Conservation (phyloP, 2,888 invertebrate genomes). For the Diarsia brunnea region DNA sequence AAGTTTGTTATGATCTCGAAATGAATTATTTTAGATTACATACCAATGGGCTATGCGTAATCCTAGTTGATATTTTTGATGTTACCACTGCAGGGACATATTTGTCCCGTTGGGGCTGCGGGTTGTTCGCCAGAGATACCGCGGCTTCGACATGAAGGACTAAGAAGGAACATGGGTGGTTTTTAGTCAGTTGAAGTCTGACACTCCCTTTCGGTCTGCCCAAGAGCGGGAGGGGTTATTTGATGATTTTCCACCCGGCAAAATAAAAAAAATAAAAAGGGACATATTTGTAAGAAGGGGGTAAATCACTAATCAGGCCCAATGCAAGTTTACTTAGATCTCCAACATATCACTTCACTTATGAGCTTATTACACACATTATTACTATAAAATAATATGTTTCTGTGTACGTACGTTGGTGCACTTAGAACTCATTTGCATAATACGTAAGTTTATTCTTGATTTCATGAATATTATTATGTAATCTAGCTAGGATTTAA, state of each 20-base stretch:
- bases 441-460: neutral
- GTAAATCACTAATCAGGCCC: neutral
- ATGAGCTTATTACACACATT: neutral
- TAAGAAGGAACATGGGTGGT: no score
- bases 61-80: neutral
- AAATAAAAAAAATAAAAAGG: no score
- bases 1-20: neutral
- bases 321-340: neutral
- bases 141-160: no score
- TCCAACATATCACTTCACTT: no score
- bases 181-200: no score
- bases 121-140: no score
- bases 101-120: no score
- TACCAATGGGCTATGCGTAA: no score
- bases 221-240: no score
- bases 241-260: no score
- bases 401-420: neutral
- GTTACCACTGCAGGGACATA: neutral
- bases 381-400: neutral
- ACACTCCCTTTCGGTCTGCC: no score
- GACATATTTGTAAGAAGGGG: neutral
- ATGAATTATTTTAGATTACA: neutral
- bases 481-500: slow-evolving; percentile 1
- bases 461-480: neutral
- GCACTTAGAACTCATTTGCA: neutral